phyloP scores from a whole-genome alignment of 2,797 vertebrate species.

The Periophthalmus magnuspinnatus region DNA sequence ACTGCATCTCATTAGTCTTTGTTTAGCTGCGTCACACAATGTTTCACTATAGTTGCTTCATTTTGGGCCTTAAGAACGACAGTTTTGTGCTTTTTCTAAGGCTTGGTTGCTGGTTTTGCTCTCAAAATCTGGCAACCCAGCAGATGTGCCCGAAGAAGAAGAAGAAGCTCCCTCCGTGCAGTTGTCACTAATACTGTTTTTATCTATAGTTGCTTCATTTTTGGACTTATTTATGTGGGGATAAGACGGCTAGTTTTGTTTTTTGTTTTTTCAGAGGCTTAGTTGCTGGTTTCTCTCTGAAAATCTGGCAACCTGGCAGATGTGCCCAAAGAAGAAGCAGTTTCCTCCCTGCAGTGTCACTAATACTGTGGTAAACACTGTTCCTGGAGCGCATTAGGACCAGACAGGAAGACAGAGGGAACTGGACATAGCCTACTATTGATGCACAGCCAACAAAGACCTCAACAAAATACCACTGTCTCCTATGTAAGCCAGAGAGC shows the following conservation, averaged over 20 bases:
- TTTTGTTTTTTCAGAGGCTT: too few relatives aligned
- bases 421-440: conserved; percentile 18
- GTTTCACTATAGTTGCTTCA: too few relatives aligned
- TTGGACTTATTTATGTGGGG: too few relatives aligned
- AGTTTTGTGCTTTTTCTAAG: too few relatives aligned
- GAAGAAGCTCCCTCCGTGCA: conserved; percentile 30
- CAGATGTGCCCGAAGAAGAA: conserved; percentile 16
- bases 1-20: too few relatives aligned
- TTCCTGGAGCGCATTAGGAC: conserved; percentile 20
- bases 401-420: conserved; percentile 29
- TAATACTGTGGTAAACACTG: conserved; percentile 35
- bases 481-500: not conserved
- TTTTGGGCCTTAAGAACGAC: too few relatives aligned
- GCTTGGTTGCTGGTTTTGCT: too few relatives aligned
- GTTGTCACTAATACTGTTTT: too few relatives aligned
- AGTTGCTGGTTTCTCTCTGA: too few relatives aligned
- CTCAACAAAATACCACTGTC: conserved; percentile 8
- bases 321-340: conserved; percentile 24
- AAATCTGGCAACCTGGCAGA: conserved; percentile 1
- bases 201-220: too few relatives aligned
- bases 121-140: conserved; percentile 1
- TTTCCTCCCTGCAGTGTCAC: conserved; percentile 26
- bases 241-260: too few relatives aligned
- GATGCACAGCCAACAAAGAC: conserved; percentile 15
- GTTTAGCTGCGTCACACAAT: too few relatives aligned